Evolutionary conservation across 1,140 invertebrate genomes (phyloP).

Genomic region (Anastatus disparis): DNA sequence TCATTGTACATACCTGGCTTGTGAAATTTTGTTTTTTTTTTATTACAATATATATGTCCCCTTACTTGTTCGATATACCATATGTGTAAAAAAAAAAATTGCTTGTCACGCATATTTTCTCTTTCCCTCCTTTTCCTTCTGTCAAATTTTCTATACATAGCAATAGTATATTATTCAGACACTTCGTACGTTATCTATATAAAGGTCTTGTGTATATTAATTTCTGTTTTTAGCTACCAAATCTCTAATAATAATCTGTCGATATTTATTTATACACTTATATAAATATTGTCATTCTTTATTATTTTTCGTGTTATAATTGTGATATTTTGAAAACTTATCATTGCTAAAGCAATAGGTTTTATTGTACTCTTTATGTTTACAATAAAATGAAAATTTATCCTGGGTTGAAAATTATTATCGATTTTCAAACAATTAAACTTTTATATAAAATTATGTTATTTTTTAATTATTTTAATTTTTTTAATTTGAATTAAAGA

Average conservation of each 20-base stretch:
- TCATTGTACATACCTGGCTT: too few species aligned
- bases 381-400: not conserved
- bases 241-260: not conserved
- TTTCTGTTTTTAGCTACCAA: too few species aligned
- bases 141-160: too few species aligned
- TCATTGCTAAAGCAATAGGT: constrained; percentile 2
- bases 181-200: not conserved
- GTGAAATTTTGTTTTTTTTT: not conserved
- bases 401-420: not conserved
- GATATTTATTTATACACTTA: not conserved
- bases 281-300: not conserved
- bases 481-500: too few species aligned
- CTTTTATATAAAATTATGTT: too few species aligned
- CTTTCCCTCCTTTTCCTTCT: too few species aligned
- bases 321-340: too few species aligned
- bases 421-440: too few species aligned
- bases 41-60: not conserved
- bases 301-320: not conserved
- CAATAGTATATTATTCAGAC: not conserved
- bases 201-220: too few species aligned
- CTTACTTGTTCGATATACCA: too few species aligned
- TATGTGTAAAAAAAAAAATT: too few species aligned
- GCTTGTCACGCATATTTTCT: not conserved
- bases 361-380: constrained; percentile 1
- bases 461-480: too few species aligned